Evolutionary conservation across 2,888 invertebrate species (phyloP).

Genomic region (Clitarchus hookeri): DNA sequence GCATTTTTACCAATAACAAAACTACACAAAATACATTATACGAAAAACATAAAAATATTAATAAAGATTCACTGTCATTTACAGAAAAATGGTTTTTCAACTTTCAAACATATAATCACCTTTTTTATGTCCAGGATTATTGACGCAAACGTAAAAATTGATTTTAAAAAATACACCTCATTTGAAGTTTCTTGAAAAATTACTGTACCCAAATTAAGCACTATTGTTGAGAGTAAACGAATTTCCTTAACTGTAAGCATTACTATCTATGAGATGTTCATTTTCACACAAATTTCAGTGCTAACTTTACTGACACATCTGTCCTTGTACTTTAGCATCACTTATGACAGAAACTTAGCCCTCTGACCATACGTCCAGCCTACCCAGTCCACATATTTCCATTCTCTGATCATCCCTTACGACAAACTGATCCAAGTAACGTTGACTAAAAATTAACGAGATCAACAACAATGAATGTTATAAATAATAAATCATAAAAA

Average conservation of each 20-base stretch:
- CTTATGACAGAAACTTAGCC: constrained; percentile 14
- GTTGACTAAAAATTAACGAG: constrained; percentile 12
- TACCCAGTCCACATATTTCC: constrained; percentile 25
- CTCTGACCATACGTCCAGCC: constrained; percentile 24
- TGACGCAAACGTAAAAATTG: background rate
- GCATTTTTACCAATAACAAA: background rate
- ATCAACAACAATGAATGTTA: constrained; percentile 7
- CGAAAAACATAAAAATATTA: background rate
- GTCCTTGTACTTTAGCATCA: background rate
- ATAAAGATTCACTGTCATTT: background rate
- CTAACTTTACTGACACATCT: background rate
- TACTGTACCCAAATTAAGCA: background rate
- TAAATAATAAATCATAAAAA: background rate
- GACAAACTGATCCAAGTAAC: constrained; percentile 10
- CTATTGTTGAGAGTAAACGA: background rate
- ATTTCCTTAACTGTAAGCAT: too few species aligned
- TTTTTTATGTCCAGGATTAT: background rate
- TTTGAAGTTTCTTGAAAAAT: background rate
- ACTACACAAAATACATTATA: background rate
- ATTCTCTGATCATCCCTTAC: constrained; percentile 24
- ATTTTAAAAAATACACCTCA: background rate
- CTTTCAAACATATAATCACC: background rate
- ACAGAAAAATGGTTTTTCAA: constrained; percentile 11
- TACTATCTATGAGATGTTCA: too few species aligned
- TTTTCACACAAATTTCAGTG: background rate